Conservation (phyloP, 2,888 invertebrate genomes). For the Oscheius myriophilus region DNA sequence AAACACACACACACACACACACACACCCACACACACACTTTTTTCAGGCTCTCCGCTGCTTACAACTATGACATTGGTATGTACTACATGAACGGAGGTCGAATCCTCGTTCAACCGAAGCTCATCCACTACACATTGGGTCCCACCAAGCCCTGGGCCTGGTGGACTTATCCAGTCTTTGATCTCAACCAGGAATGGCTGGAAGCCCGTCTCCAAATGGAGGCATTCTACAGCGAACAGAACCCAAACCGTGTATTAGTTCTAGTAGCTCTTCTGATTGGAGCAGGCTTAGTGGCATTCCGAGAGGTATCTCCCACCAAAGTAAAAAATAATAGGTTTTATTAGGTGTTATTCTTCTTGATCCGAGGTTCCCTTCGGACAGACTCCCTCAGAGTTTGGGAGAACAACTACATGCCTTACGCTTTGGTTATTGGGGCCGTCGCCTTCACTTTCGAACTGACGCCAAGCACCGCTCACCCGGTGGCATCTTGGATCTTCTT, state of each 20-base stretch:
- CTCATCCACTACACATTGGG: constrained; percentile 66
- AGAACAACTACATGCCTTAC: constrained; percentile 32
- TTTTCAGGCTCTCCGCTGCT: constrained; percentile 47
- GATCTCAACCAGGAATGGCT: constrained; percentile 62
- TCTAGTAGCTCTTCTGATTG: constrained; percentile 14
- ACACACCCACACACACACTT: too few species aligned
- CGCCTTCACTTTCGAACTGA: constrained; percentile 30
- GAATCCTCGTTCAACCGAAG: constrained; percentile 50
- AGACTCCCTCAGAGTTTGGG: constrained; percentile 18
- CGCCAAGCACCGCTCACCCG: constrained; percentile 34
- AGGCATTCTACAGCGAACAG: constrained; percentile 19
- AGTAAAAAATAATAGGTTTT: neutral
- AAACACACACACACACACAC: too few species aligned
- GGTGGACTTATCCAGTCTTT: constrained; percentile 64
- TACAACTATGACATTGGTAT: constrained; percentile 66
- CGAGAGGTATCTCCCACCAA: constrained; percentile 14
- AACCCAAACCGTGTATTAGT: constrained; percentile 25
- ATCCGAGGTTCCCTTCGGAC: constrained; percentile 5
- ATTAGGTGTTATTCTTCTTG: constrained; percentile 21
- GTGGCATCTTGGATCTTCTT: constrained; percentile 48
- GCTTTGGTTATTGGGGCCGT: constrained; percentile 28
- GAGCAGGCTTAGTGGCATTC: constrained; percentile 10
- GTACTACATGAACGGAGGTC: constrained; percentile 61
- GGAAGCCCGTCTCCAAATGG: constrained; percentile 39
- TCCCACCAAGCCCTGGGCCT: constrained; percentile 62